Evolutionary conservation across 2,113 vertebrate species (phyloP), one percentile per base, ranked within the genome.

Genomic region (Origma solitaria): DNA sequence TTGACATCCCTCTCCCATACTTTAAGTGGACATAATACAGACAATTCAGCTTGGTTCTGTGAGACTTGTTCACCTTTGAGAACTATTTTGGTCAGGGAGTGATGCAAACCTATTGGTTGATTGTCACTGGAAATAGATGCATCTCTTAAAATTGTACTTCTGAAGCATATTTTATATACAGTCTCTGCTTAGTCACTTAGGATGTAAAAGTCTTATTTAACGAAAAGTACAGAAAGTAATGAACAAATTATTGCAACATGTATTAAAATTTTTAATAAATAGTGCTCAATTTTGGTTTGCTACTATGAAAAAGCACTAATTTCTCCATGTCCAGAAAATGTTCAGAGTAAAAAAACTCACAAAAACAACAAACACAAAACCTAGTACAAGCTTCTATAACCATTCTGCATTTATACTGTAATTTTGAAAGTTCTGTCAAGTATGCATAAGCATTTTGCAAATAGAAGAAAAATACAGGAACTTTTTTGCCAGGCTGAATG

Each of bases 221-320:
- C 27, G 18, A 33, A 57, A 58, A 60, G 22, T 57, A 9, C 22
- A n/a, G 25, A 49, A 31, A 19, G 27, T 60, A 17, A 10, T 69
- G 13, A 81, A 22, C 7, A 27, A 79, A 45, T 28, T 62, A 35
- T 4, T 20, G 23, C 28, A 71, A 30, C 0, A 0, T 0, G 0
- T n/a, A 22, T 50, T 54, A 28, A 13, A 75, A 51, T 12, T 45
- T 82, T 31, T 76, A 23, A 54, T 21, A 23, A 28, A 10, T 28
- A n/a, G 24, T 45, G 20, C 28, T 49, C 68, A n/a, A 35, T 53
- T 50, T 58, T 51, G n/a, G 23, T 33, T 79, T 68, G 17, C 27
- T 49, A 5, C 10, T 54, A 9, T 31, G 44, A 60, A 54, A 82
- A 35, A 64, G 3, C 18, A 27, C 23, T 38, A 3, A 15, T 35